phyloP scores from a whole-genome alignment of 1,140 invertebrate species.

The Cryptotermes secundus region DNA sequence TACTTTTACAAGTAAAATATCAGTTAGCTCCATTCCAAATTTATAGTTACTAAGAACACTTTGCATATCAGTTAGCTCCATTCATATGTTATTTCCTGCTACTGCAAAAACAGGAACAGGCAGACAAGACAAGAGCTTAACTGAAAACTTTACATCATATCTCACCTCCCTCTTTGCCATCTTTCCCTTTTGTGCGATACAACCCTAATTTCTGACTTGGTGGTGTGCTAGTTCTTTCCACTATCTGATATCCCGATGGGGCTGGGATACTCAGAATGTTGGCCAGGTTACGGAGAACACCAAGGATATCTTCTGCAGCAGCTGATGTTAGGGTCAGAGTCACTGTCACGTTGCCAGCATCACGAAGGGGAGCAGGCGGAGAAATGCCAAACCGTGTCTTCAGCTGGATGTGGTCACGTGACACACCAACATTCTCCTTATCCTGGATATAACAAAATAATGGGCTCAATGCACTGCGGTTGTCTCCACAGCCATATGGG shows the following conservation, averaged over 20 bases:
- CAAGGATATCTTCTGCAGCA: constrained; percentile 88
- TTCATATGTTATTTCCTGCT: too few species aligned
- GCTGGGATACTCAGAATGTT: constrained; percentile 88
- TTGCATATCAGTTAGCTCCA: too few species aligned
- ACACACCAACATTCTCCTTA: constrained; percentile 52
- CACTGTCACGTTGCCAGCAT: constrained; percentile 85
- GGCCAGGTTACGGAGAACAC: constrained; percentile 85
- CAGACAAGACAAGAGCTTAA: too few species aligned
- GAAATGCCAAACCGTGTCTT: constrained; percentile 45
- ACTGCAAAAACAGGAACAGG: too few species aligned
- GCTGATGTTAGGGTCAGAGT: constrained; percentile 87
- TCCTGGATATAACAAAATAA: constrained; percentile 42
- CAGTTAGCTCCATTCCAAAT: too few species aligned
- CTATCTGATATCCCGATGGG: constrained; percentile 80
- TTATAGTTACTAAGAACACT: too few species aligned
- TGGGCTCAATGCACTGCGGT: too few species aligned
- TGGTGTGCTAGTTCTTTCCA: constrained; percentile 74
- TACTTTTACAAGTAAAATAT: too few species aligned
- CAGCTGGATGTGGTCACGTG: constrained; percentile 38
- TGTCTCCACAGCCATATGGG: too few species aligned
- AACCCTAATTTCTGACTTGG: constrained; percentile 77
- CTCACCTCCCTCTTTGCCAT: constrained; percentile 75
- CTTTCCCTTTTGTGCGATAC: constrained; percentile 77
- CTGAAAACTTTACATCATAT: too few species aligned
- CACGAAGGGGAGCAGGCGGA: constrained; percentile 62